Percentiles rank a stretch among this genome's conserved stretches.
phyloP scores from a whole-genome alignment of 2,113 vertebrate species.

The Taurulus bubalis region DNA sequence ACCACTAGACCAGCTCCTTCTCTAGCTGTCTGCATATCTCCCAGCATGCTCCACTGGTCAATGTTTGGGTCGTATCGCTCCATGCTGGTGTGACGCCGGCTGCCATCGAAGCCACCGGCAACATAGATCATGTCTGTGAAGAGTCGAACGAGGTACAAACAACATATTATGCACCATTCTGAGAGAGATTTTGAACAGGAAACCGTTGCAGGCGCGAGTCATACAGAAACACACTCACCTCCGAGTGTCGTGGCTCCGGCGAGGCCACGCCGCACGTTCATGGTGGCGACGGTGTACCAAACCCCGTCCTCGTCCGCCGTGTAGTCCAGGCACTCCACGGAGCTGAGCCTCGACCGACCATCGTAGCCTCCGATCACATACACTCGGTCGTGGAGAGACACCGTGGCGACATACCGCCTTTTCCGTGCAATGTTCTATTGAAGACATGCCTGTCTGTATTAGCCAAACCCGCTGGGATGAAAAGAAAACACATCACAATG shows the following conservation, averaged over 20 bases:
- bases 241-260: slow-evolving; percentile 96
- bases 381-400: slow-evolving; percentile 95
- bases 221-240: slow-evolving; percentile 79
- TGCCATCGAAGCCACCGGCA: slow-evolving; percentile 96
- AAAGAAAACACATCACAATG: background rate
- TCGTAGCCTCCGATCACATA: slow-evolving; percentile 98
- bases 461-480: background rate
- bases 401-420: slow-evolving; percentile 95
- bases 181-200: background rate
- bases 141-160: background rate
- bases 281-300: slow-evolving; percentile 98
- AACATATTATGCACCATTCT: rapidly evolving
- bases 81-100: slow-evolving; percentile 98
- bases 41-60: slow-evolving; percentile 99
- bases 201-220: background rate
- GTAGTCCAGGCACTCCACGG: slow-evolving; percentile 97
- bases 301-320: slow-evolving; percentile 96
- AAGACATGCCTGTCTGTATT: background rate
- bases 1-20: slow-evolving; percentile 97
- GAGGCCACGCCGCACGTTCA: slow-evolving; percentile 96
- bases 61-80: slow-evolving; percentile 99
- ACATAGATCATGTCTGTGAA: slow-evolving; percentile 97
- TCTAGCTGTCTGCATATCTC: slow-evolving; percentile 98
- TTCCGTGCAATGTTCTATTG: slow-evolving; percentile 95
- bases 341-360: slow-evolving; percentile 95